Evolutionary conservation across 2,113 vertebrate genomes (phyloP), one percentile per base, ranked within the genome.

Genomic region (Tachuris rubrigastra): DNA sequence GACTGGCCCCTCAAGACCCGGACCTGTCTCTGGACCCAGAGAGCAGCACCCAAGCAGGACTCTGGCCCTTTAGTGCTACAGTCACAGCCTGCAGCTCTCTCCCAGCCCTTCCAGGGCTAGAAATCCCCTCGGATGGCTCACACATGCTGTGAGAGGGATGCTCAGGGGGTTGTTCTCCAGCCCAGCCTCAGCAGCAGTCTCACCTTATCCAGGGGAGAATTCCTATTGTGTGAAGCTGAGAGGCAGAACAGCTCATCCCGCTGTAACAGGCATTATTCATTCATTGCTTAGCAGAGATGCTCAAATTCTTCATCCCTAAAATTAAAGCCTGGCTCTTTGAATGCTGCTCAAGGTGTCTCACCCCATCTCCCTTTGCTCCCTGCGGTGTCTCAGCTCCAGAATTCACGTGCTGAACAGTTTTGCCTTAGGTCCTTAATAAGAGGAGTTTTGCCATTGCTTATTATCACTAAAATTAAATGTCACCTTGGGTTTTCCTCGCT

Each of bases 401-500:
- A 80, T 44, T 63, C 4, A 59, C 75, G 69, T 42, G 21, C 74
- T 1, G 16, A 95, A 77, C 75, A 5, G 63, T 84, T 93, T 71
- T 86, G 95, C 95, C 92, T 92, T 19, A 82, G 85, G 93, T 96
- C 93, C 96, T 95, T 90, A 96, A 94, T 80, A 96, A 92, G 92
- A 59, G 73, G 68, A 92, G 77, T 87, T 96, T 95, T 92, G 83
- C 93, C 88, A 66, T 75, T 89, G 93, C 95, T 96, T 96, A 96
- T 97, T 97, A 95, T 90, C 13, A 1, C 93, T 94, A 68, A 94
- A 96, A 97, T 97, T 96, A 96, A 93, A 91, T 96, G 96, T 97
- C 96, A 97, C 96, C 96, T 97, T 97, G 96, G 96, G 96, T 96
- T 93, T 95, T 96, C 92, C 93, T 93, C 28, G 49, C 96, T 97